Evolutionary conservation across 1,140 invertebrate genomes (phyloP).

Genomic region (Bombus picipes): DNA sequence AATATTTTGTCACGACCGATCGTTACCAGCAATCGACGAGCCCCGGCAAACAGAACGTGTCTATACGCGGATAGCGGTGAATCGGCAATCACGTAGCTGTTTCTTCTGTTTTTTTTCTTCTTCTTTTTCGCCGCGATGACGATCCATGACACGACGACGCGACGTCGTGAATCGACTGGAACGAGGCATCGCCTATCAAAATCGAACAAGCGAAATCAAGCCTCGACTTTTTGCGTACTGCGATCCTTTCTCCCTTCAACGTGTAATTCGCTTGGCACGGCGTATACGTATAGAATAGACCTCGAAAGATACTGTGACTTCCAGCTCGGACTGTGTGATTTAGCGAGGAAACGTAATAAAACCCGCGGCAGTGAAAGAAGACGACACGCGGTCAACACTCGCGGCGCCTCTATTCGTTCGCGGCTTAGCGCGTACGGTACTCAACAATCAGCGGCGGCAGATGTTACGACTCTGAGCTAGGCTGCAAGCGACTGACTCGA

Average conservation of each 20-base stretch:
- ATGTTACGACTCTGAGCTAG: constrained; percentile 70
- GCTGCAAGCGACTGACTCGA: constrained; percentile 72
- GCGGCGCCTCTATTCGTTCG: constrained; percentile 22
- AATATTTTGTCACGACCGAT: constrained; percentile 32
- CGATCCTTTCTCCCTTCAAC: constrained; percentile 6
- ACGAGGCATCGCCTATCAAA: too few relatives aligned
- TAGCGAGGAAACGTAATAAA: constrained; percentile 67
- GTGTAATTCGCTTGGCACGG: constrained; percentile 47
- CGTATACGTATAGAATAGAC: not conserved
- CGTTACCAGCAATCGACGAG: constrained; percentile 5
- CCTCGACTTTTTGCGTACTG: too few relatives aligned
- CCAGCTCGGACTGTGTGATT: constrained; percentile 33
- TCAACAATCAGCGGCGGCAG: constrained; percentile 64
- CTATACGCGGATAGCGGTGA: constrained; percentile 35
- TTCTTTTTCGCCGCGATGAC: not conserved
- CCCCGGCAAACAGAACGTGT: constrained; percentile 8
- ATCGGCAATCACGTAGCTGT: constrained; percentile 41
- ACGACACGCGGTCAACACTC: constrained; percentile 55
- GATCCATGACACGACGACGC: too few relatives aligned
- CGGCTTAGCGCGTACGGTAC: constrained; percentile 49
- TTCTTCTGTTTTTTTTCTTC: not conserved
- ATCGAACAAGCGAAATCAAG: too few relatives aligned
- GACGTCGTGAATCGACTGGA: too few relatives aligned
- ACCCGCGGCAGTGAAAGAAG: constrained; percentile 54
- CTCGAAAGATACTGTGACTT: not conserved